Base-by-base conservation (phyloP, 2,797 vertebrate species). In the Graptemys geographica region DNA sequence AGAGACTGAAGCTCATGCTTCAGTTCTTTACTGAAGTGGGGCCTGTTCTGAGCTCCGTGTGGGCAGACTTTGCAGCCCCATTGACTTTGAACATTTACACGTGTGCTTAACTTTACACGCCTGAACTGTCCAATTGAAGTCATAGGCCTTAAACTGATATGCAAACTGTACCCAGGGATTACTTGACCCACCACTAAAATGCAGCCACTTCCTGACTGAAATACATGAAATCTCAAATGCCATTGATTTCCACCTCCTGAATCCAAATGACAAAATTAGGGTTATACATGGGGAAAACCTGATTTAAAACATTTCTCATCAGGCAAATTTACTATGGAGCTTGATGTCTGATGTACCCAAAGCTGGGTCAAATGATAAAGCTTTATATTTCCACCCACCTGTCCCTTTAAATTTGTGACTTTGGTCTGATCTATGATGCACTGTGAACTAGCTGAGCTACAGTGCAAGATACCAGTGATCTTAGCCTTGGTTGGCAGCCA, bases 181-280 rank as follows among this genome's bases (percentile, higher is more conserved):
- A 3, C 72, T 84, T 83, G 28, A 65, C 37, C 19, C 37, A 72
- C 21, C 5, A 37, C 81, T 92, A 83, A 87, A 93, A 91, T 28
- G 55, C 28, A 79, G 41, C 11, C 31, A 80, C 41, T 44, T 88
- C 57, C 83, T 88, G 78, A 23, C 2, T 41, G 4, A 86, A 89
- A 57, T 4, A 72, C 2, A 23, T 19, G 41, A 79, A 81, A 37
- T 76, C 21, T 41, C 53, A 62, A 78, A 33, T 21, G 82, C 51
- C 41, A 59, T 0, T 0, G 44, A 47, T 57, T 59, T 65, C 12
- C 31, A 65, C 59, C 31, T 88, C 74, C 74, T 31, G 41, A 49
- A 87, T 57, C 47, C 90, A 96, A 88, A 92, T 33, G 10, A 88
- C 13, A 72, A 86, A 88, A n/a, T 9, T 82, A n/a, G 82, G 87